phyloP scores from a whole-genome alignment of 2,797 vertebrate genomes.

The Channallabes apus region DNA sequence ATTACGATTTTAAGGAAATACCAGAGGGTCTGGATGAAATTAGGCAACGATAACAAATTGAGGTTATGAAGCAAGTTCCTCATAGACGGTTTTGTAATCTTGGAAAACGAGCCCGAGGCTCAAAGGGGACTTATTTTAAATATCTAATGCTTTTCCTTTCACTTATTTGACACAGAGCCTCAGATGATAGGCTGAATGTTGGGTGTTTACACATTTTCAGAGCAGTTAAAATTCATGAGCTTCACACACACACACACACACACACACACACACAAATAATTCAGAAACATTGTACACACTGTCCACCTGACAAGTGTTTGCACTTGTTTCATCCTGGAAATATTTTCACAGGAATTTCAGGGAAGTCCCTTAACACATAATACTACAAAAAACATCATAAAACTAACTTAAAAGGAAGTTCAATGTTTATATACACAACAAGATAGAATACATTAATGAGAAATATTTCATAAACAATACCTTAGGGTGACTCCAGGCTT shows the following conservation, averaged over 20 bases:
- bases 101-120: constrained; percentile 30
- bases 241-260: background rate
- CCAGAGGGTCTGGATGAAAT: background rate
- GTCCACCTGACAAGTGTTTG: background rate
- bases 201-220: background rate
- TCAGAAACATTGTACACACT: background rate
- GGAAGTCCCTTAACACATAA: background rate
- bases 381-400: too few species aligned
- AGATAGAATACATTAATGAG: background rate
- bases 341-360: background rate
- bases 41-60: background rate
- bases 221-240: background rate
- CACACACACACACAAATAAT: too few species aligned
- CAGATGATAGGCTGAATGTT: background rate
- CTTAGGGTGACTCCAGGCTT: constrained; percentile 33
- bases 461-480: background rate
- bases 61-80: constrained; percentile 30
- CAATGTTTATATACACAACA: background rate
- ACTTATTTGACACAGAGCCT: background rate
- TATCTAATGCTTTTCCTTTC: background rate
- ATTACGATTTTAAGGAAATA: background rate
- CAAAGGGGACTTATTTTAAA: constrained; percentile 11
- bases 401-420: too few species aligned
- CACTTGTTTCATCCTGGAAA: background rate
- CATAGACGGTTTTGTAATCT: constrained; percentile 1